Base-by-base conservation (phyloP, 2,888 invertebrate species). In the Mechanitis messenoides region DNA sequence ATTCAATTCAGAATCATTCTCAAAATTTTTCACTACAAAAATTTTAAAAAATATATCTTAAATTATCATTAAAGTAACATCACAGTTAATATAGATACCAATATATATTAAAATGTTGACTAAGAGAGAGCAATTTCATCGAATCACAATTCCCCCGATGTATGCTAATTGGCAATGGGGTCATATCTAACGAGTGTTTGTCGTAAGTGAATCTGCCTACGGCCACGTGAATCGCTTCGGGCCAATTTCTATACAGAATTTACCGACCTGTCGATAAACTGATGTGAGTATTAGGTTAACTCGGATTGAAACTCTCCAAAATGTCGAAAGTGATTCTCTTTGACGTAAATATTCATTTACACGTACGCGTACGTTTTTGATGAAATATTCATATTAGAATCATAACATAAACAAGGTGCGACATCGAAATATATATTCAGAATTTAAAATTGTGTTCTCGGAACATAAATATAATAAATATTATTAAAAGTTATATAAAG, bases 121-220 rank as follows among this genome's bases (percentile, higher is more conserved):
- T 53, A 7, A 38, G 20, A 33, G 9, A 42, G 35, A 42, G n/a
- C 42, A 7, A 38, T 55, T 35, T 55, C 55, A 55, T 35, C 45
- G 46, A 57, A 59, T 63, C 53, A 63, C 59, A 59, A 68, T 61
- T 28, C 33, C n/a, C 58, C 33, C 65, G 64, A 60, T 67, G 63
- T 64, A 68, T 68, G 63, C 66, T 69, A 68, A 71, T 71, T 71
- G 68, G 65, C 68, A 66, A 68, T 68, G 67, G 59, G 65, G 69
- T 67, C 66, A 69, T 69, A 66, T 68, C 67, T 68, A 69, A 62
- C 65, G 57, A 68, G 67, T 70, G 66, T 67, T 68, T 64, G 65
- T 68, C 65, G 64, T 69, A 68, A 66, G 66, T 68, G 68, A 61
- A 63, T 68, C 64, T 53, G 68, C 69, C 68, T 62, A 62, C 62